Evolutionary conservation across 2,113 vertebrate species (phyloP), one percentile per base, ranked within the genome.

Genomic region (Sinocyclocheilus maitianheensis): DNA sequence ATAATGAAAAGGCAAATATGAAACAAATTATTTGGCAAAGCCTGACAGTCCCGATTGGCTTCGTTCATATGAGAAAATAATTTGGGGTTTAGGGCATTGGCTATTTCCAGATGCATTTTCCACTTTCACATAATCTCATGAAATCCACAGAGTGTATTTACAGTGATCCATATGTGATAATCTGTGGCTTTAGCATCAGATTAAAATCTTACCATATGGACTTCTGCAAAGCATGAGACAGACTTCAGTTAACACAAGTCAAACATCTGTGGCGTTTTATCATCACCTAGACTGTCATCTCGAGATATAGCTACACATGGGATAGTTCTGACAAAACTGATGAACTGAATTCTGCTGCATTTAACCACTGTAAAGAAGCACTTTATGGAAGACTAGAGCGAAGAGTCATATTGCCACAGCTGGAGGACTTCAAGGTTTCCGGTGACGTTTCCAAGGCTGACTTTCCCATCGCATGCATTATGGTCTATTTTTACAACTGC

Each of bases 381-480:
- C 81, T 76, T 89, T 76, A 87, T 85, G 90, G 75, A 86, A 85
- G 86, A 89, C 26, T 20, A 75, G 72, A 76, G 88, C 83, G 86
- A 89, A 89, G 75, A 84, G 83, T 92, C 89, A 85, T 88, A 90
- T 87, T 83, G 87, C 90, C 90, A 85, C 92, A 92, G 91, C 91
- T 92, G 91, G 92, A 93, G 91, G 93, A 93, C 92, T 93, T 88
- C 81, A 89, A 88, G 91, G 93, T 93, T 93, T 93, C 93, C 81
- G 91, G 91, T 94, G 94, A 93, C 87, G 85, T 93, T 91, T 89
- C 89, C 84, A 88, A 88, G 89, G 91, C 92, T 92, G 92, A 94
- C 92, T 94, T 95, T 94, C 93, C 93, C 93, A 95, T 92, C 91
- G 90, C 89, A 92, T 91, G 89, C 88, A 90, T 90, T 86, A 83